Evolutionary conservation across 2,113 vertebrate species (phyloP).

Genomic region (Phylloscopus whistleri): DNA sequence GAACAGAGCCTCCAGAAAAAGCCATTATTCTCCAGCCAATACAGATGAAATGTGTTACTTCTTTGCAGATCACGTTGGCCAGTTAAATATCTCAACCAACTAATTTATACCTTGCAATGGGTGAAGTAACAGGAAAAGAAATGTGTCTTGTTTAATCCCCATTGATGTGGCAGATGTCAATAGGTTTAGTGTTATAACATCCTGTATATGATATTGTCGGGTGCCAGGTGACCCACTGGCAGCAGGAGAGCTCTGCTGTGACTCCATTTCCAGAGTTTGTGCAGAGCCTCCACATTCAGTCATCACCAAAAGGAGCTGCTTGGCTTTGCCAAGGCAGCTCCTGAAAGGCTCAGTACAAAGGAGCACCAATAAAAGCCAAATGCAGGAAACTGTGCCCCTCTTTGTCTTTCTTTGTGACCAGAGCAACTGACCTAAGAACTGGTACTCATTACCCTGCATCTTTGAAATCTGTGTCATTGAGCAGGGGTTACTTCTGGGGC

Average conservation of each 20-base stretch:
- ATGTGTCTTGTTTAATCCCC: background rate
- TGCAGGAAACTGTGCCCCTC: background rate
- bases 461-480: background rate
- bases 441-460: background rate
- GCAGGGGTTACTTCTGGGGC: background rate
- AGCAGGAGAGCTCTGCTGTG: background rate
- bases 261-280: background rate
- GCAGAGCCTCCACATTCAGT: background rate
- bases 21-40: background rate
- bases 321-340: background rate
- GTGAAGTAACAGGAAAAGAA: background rate
- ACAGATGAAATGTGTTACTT: background rate
- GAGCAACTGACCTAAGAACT: background rate
- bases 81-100: background rate
- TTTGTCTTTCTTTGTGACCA: background rate
- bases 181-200: background rate
- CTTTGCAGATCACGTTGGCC: background rate
- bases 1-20: background rate
- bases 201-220: background rate
- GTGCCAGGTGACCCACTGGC: background rate
- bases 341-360: background rate
- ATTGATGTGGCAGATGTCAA: background rate
- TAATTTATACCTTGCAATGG: constrained; percentile 2
- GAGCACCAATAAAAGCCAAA: background rate
- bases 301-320: background rate